Conservation (phyloP, 2,113 vertebrate genomes). For the Pithys albifrons region DNA sequence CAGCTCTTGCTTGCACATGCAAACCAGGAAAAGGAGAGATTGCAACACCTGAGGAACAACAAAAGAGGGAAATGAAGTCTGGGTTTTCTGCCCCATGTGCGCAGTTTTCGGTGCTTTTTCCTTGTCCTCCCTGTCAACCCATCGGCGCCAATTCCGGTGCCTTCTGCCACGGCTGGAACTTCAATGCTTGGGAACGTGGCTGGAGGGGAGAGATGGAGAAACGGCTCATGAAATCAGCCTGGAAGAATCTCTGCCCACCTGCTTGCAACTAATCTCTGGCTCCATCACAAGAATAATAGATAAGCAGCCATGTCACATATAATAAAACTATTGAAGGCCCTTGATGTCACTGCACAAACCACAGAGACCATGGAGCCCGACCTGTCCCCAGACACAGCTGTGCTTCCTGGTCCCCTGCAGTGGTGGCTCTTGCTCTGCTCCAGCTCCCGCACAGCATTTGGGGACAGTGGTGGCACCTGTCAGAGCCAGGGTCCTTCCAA, state of each 20-base stretch:
- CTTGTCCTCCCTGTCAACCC: constrained; percentile 24
- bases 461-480: not conserved
- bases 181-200: not conserved
- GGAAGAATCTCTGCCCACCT: constrained; percentile 37
- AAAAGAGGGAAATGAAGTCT: constrained; percentile 46
- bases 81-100: not conserved
- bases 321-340: constrained; percentile 56
- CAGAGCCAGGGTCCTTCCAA: not conserved
- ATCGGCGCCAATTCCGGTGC: not conserved
- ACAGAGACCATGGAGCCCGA: not conserved
- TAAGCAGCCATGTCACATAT: not conserved
- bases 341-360: constrained; percentile 37
- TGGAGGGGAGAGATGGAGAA: constrained; percentile 10
- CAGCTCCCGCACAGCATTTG: fast-evolving
- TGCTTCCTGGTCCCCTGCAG: not conserved
- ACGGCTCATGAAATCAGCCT: constrained; percentile 3
- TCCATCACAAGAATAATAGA: constrained; percentile 61
- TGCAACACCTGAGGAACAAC: constrained; percentile 30
- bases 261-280: constrained; percentile 56
- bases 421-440: not conserved
- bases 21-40: constrained; percentile 47
- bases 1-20: constrained; percentile 40
- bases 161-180: not conserved
- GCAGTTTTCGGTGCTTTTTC: not conserved
- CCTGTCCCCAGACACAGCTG: not conserved